Percentiles rank a stretch among this genome's conserved stretches.
Evolutionary conservation across 2,888 invertebrate species (phyloP).

Genomic region (Latheticus oryzae): DNA sequence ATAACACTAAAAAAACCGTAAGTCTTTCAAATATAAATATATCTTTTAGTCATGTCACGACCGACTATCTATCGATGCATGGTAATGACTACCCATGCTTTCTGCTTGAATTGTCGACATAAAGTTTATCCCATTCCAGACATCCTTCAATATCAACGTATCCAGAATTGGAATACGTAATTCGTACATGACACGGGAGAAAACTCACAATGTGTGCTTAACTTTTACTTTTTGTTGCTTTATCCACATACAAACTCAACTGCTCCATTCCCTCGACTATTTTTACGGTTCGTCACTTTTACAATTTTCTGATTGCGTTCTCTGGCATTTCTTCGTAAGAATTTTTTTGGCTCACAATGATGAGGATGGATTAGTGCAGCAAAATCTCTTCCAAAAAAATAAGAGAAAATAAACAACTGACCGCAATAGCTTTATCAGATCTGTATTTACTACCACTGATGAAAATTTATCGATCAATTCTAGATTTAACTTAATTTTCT

Average conservation of each 20-base stretch:
- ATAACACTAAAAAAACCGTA: conserved; percentile 7
- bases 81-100: conserved; percentile 43
- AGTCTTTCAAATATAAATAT: conserved; percentile 31
- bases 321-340: too few relatives aligned
- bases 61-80: conserved; percentile 43
- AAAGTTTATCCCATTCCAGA: conserved; percentile 43
- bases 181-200: conserved; percentile 35
- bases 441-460: too few relatives aligned
- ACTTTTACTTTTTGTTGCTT: conserved; percentile 41
- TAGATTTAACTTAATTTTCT: too few relatives aligned
- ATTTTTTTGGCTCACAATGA: too few relatives aligned
- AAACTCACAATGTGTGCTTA: conserved; percentile 43
- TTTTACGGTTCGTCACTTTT: conserved; percentile 35
- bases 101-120: conserved; percentile 42
- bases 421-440: too few relatives aligned
- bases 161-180: conserved; percentile 44
- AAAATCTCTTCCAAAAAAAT: too few relatives aligned
- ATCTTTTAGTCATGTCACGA: conserved; percentile 41
- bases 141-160: conserved; percentile 42
- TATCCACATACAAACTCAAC: conserved; percentile 38
- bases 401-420: too few relatives aligned
- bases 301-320: conserved; percentile 12
- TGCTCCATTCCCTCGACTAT: conserved; percentile 34
- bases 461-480: too few relatives aligned
- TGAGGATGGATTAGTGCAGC: too few relatives aligned